phyloP scores from a whole-genome alignment of 1,140 invertebrate species.

The Carposina sasakii region DNA sequence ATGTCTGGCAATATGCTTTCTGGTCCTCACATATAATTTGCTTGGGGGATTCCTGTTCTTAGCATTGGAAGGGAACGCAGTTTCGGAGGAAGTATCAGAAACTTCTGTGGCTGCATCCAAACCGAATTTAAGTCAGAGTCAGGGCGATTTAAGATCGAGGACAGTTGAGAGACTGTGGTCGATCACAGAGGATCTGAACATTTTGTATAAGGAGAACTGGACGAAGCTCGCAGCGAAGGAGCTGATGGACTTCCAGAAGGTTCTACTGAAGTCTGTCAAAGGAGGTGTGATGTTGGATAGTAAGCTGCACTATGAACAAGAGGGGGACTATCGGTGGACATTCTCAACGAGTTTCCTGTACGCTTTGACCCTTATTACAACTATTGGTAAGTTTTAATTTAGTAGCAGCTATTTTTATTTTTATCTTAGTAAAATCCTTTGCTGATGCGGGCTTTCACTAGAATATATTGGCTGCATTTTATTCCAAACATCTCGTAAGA shows the following conservation, averaged over 20 bases:
- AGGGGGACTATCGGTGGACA: conserved; percentile 84
- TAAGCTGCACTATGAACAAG: conserved; percentile 40
- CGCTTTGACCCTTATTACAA: conserved; percentile 95
- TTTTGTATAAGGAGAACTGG: conserved; percentile 96
- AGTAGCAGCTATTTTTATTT: too few relatives aligned
- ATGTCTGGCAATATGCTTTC: conserved; percentile 82
- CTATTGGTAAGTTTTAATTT: conserved; percentile 89
- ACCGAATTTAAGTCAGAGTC: conserved; percentile 64
- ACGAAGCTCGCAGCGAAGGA: conserved; percentile 87
- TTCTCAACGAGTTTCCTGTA: conserved; percentile 95
- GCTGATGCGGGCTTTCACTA: too few relatives aligned
- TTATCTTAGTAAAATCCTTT: too few relatives aligned
- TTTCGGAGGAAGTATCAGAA: conserved; percentile 59
- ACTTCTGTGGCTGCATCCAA: conserved; percentile 77
- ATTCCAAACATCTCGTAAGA: too few relatives aligned
- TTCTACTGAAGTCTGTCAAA: conserved; percentile 63
- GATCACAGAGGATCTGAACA: conserved; percentile 94
- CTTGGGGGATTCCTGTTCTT: conserved; percentile 94
- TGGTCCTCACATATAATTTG: conserved; percentile 92
- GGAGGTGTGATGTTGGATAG: conserved; percentile 24
- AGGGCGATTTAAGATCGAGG: conserved; percentile 67
- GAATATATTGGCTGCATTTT: too few relatives aligned
- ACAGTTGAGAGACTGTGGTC: conserved; percentile 92
- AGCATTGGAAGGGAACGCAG: conserved; percentile 83
- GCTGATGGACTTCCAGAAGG: conserved; percentile 86